phyloP scores from a whole-genome alignment of 2,113 vertebrate genomes.

The Bothrops jararaca region DNA sequence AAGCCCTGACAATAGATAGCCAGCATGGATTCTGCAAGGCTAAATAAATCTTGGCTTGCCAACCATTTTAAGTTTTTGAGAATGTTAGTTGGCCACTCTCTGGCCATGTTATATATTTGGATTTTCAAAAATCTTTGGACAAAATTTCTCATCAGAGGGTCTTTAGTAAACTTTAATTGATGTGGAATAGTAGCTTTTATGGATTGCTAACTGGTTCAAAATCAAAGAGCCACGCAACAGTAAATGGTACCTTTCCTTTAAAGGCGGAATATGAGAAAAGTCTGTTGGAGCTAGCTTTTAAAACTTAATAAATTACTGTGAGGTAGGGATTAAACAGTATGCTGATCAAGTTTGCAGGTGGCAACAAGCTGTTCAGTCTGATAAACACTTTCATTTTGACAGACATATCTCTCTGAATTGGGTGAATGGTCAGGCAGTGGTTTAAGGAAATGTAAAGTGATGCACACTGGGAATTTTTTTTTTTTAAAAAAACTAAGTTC shows the following conservation, averaged over 20 bases:
- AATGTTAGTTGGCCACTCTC: background rate
- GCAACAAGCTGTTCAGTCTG: background rate
- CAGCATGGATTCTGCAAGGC: background rate
- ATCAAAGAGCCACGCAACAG: background rate
- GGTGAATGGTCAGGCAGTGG: background rate
- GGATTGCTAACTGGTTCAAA: no score
- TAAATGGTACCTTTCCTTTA: background rate
- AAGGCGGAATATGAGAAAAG: background rate
- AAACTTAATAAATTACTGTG: background rate
- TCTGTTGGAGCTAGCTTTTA: background rate
- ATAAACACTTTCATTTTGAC: background rate
- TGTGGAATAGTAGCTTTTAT: background rate
- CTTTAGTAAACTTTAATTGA: background rate
- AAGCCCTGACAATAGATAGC: no score
- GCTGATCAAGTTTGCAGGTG: background rate
- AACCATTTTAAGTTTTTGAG: background rate
- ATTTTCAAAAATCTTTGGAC: background rate
- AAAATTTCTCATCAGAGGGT: background rate
- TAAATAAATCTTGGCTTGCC: background rate
- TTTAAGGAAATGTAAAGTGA: background rate
- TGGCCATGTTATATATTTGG: background rate
- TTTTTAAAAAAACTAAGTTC: background rate
- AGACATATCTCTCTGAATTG: background rate
- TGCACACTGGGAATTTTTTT: background rate
- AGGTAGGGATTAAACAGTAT: background rate